These are phyloP conservation scores for Thripadectes ignobilis DNA, from an alignment of 2,797 vertebrate species.

Conservation along the genomic window DNA sequence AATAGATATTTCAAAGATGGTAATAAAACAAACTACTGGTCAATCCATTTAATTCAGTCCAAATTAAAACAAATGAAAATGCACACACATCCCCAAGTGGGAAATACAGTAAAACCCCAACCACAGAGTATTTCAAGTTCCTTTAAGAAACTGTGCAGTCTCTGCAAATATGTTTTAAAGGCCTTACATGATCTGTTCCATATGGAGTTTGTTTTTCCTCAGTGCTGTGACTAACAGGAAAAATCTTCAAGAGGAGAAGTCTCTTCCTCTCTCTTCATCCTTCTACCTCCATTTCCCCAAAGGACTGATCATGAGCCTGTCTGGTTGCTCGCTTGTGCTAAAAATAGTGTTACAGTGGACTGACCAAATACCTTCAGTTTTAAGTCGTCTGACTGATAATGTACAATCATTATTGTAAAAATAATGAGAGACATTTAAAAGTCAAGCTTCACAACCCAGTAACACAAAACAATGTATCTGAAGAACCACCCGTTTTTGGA, in stretches of 20 bases:
- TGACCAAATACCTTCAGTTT: constrained; percentile 7
- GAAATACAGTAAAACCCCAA: neutral
- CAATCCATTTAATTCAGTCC: neutral
- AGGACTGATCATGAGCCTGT: constrained; percentile 6
- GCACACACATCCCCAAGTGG: neutral
- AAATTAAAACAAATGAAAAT: constrained; percentile 44
- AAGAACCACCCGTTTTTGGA: neutral
- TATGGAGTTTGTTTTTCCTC: constrained; percentile 55
- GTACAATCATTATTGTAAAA: neutral
- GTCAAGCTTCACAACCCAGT: neutral
- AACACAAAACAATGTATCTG: neutral
- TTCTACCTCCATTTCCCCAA: constrained; percentile 27
- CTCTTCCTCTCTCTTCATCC: constrained; percentile 45
- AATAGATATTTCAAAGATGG: neutral
- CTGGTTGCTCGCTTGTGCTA: constrained; percentile 40
- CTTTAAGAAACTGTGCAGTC: constrained; percentile 24
- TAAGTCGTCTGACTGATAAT: neutral
- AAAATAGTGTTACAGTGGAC: constrained; percentile 9
- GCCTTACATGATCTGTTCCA: constrained; percentile 55
- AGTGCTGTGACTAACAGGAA: constrained; percentile 60
- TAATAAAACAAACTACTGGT: constrained; percentile 26
- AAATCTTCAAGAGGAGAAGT: constrained; percentile 56
- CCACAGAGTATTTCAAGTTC: constrained; percentile 12
- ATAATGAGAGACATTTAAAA: neutral
- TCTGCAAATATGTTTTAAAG: constrained; percentile 56